Base-by-base conservation (phyloP, 2,797 vertebrate species). In the Arnoldichthys spilopterus region DNA sequence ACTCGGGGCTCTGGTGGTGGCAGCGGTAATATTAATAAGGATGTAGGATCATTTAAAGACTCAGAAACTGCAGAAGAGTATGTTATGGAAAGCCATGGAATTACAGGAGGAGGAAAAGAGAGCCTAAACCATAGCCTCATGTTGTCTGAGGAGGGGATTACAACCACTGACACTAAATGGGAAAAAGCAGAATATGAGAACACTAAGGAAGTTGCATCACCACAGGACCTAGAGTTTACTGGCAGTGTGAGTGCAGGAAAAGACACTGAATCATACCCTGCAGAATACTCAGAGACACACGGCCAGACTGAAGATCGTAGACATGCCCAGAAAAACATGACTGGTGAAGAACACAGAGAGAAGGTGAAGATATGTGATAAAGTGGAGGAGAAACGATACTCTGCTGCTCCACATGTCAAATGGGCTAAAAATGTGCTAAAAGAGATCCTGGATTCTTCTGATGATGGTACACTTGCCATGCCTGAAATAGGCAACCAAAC, bases 351-450 rank as follows among this genome's bases (percentile, higher is more conserved):
- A 62, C 69, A 59, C 13, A 12, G 34, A 72, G 90, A 82, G 72
- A 83, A 88, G 78, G 92, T 87, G 0, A 85, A 88, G 1, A 80
- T 85, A 0, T 91, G 89, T 90, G 87, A 62, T 76, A 78, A 86
- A 75, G 82, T 84, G 0, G 90, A 90, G 59, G 89, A 90, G 28
- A 84, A 92, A 74, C 83, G 86, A 4, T 85, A 85, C 70, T 94
- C 93, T 49, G 91, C 93, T 85, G 88, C 93, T 30, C 91, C 92
- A 7, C 93, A 94, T 82, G 86, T 94, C 51, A 93, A 91, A 87
- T 94, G 93, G 93, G 93, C 92, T 74, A 92, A 88, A 80, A 86
- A 81, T 26, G 86, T 94, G 34, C 78, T 93, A 28, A 85, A 71
- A 3, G 90, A 93, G 85, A 93, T 93, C 82, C 82, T 94, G 59